Evolutionary conservation across 2,888 invertebrate species (phyloP).

Genomic region (Glomeris marginata): DNA sequence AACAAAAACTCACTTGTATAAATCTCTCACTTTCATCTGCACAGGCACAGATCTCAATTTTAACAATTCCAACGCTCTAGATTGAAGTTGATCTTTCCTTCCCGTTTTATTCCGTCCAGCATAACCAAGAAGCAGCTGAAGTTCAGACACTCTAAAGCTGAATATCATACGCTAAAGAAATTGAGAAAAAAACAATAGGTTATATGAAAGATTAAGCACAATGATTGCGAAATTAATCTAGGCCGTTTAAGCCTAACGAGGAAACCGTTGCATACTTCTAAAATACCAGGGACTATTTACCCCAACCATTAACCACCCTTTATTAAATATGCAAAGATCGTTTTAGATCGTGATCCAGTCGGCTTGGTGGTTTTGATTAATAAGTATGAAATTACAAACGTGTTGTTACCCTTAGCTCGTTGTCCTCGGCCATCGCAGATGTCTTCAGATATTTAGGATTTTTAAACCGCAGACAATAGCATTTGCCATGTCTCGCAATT

Average conservation of each 20-base stretch:
- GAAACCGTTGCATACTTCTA: not conserved
- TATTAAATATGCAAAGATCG: too few species aligned
- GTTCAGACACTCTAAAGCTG: slow-evolving; percentile 66
- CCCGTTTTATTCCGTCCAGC: slow-evolving; percentile 65
- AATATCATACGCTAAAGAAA: slow-evolving; percentile 41
- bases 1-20: slow-evolving; percentile 38
- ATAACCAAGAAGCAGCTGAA: slow-evolving; percentile 64
- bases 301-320: too few species aligned
- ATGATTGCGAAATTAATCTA: not conserved
- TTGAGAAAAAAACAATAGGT: slow-evolving; percentile 16
- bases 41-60: slow-evolving; percentile 46
- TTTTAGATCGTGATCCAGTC: not conserved
- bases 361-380: not conserved
- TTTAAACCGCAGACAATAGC: not conserved
- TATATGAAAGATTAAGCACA: not conserved
- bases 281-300: too few species aligned
- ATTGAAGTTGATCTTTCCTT: slow-evolving; percentile 61
- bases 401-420: not conserved
- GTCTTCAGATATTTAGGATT: not conserved
- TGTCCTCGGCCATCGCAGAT: not conserved
- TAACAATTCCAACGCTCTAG: slow-evolving; percentile 53
- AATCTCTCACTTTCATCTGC: slow-evolving; percentile 47
- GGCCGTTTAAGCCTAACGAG: not conserved
- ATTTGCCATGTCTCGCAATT: too few species aligned
- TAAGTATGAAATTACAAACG: not conserved